Evolutionary conservation across 1,140 invertebrate genomes (phyloP).

Genomic region (Gonatopus flavifemur): DNA sequence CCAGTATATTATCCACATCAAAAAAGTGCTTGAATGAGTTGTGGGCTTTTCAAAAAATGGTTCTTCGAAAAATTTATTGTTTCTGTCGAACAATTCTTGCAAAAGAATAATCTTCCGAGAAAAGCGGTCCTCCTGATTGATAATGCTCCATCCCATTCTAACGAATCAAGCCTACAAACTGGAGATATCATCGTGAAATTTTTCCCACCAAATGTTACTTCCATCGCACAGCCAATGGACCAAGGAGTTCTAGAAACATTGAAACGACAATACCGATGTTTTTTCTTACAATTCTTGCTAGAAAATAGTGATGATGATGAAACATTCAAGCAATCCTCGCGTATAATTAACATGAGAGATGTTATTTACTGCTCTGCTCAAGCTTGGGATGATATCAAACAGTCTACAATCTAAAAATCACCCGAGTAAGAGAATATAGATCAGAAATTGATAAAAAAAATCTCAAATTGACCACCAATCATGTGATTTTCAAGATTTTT

Average conservation of each 20-base stretch:
- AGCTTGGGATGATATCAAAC: conserved; percentile 26
- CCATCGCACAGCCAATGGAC: conserved; percentile 52
- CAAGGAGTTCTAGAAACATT: conserved; percentile 48
- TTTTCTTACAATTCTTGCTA: conserved; percentile 27
- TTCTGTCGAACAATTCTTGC: conserved; percentile 40
- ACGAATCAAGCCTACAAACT: conserved; percentile 23
- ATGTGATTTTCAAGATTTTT: too few species aligned
- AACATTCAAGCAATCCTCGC: conserved; percentile 23
- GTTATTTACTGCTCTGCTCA: conserved; percentile 29
- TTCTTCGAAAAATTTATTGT: conserved; percentile 35
- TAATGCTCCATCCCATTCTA: conserved; percentile 42
- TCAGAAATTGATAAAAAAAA: too few species aligned
- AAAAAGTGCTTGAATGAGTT: conserved; percentile 45
- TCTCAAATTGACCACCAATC: too few species aligned
- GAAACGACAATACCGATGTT: conserved; percentile 36
- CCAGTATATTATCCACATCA: conserved; percentile 39
- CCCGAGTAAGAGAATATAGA: too few species aligned
- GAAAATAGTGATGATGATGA: conserved; percentile 20
- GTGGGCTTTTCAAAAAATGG: conserved; percentile 38
- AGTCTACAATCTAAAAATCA: too few species aligned
- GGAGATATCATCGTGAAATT: conserved; percentile 42
- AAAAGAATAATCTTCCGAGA: conserved; percentile 37
- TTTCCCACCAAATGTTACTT: conserved; percentile 52
- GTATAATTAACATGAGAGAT: conserved; percentile 28
- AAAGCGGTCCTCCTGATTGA: conserved; percentile 48